Evolutionary conservation across 1,140 invertebrate species (phyloP).

Genomic region (Ganaspis sp.): DNA sequence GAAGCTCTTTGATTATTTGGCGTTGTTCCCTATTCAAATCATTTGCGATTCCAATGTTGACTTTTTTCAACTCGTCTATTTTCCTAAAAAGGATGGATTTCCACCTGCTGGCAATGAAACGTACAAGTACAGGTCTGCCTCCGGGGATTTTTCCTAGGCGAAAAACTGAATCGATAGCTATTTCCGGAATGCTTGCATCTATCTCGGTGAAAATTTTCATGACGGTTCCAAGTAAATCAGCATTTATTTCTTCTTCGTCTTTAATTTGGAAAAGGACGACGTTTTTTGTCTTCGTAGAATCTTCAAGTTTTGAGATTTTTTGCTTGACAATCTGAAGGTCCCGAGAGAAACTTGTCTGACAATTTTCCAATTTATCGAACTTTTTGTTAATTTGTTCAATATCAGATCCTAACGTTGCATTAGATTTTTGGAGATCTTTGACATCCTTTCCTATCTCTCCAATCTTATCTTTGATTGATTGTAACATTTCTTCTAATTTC

Average conservation of each 20-base stretch:
- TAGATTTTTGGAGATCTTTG: background rate
- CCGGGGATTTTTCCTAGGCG: background rate
- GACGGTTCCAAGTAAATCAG: background rate
- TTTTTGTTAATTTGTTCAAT: constrained; percentile 3
- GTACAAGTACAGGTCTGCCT: background rate
- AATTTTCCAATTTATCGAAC: background rate
- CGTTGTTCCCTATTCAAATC: background rate
- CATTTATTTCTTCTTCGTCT: background rate
- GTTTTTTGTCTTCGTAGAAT: background rate
- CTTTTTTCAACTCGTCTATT: background rate
- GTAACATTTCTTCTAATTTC: too few relatives aligned
- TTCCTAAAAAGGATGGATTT: background rate
- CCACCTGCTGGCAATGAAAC: too few relatives aligned
- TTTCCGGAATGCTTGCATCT: background rate
- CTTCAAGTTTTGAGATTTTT: background rate
- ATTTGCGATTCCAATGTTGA: background rate
- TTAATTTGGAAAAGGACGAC: background rate
- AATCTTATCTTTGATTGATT: background rate
- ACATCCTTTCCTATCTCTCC: background rate
- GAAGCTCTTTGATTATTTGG: background rate
- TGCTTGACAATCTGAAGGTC: background rate
- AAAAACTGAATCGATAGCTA: background rate
- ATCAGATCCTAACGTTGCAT: background rate
- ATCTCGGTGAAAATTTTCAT: background rate
- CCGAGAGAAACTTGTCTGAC: background rate